Conservation (phyloP, 2,888 invertebrate genomes). For the Lasioglossum oenotherae region DNA sequence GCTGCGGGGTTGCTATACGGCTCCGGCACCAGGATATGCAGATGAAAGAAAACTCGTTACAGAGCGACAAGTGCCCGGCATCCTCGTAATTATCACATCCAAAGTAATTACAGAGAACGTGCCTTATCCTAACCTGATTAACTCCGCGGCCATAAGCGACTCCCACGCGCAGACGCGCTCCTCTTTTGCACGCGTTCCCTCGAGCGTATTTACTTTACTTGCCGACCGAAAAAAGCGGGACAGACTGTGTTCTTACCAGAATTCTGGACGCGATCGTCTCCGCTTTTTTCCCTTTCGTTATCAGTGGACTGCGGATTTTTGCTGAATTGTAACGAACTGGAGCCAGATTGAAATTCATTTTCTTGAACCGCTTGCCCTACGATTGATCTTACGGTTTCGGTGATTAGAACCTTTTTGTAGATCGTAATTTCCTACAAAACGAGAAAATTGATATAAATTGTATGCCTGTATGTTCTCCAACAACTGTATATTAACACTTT, state of each 20-base stretch:
- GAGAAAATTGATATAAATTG: too few relatives aligned
- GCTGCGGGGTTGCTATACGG: not conserved
- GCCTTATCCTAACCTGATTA: slow-evolving; percentile 73
- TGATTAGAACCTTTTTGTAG: too few relatives aligned
- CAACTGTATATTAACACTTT: too few relatives aligned
- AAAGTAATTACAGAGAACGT: slow-evolving; percentile 74
- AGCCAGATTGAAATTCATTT: too few relatives aligned
- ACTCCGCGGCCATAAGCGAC: slow-evolving; percentile 67
- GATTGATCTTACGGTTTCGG: too few relatives aligned
- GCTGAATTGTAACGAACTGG: too few relatives aligned
- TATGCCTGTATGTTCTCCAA: too few relatives aligned
- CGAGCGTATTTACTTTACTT: slow-evolving; percentile 61
- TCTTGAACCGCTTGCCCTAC: too few relatives aligned
- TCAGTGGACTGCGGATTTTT: not conserved
- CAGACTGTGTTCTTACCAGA: not conserved
- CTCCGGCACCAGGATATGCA: slow-evolving; percentile 60
- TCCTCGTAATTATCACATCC: slow-evolving; percentile 75
- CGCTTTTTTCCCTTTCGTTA: not conserved
- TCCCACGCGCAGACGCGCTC: slow-evolving; percentile 48
- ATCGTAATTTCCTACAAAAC: too few relatives aligned
- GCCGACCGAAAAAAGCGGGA: slow-evolving; percentile 2
- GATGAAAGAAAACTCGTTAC: slow-evolving; percentile 75
- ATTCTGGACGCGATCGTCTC: not conserved
- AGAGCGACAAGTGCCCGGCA: slow-evolving; percentile 72
- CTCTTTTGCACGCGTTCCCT: slow-evolving; percentile 56